Base-by-base conservation (phyloP, 2,113 vertebrate genomes). In the Polyodon spathula region DNA sequence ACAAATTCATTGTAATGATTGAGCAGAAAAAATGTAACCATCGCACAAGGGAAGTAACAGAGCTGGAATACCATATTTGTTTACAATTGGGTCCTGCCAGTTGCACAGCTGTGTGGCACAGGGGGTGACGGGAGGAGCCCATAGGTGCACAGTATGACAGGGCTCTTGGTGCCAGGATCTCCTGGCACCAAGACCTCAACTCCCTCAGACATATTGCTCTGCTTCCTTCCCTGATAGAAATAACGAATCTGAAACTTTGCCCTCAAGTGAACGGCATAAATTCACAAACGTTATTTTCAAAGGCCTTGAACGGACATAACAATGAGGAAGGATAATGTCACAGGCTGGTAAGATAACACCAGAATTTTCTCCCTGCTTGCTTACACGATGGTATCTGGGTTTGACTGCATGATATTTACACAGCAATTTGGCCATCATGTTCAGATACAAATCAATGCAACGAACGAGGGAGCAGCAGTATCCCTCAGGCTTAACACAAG, bases 351-450 rank as follows among this genome's bases (percentile, higher is more conserved):
- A 51, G 39, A 44, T 48, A 63, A 52, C 14, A 53, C 46, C 46
- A n/a, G n/a, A n/a, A n/a, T 42, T 59, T 56, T 42, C 46, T 48
- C 65, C 60, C 56, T 42, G 16, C 52, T 57, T 37, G 17, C 55
- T 42, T 66, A 63, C 56, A 62, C 60, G 55, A 72, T 68, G 57
- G 50, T 66, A 68, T 71, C 72, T 63, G 60, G 62, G 67, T 58
- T 44, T 67, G 63, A 54, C 60, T 53, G 58, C 15, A 62, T 65
- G 64, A 59, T 44, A 65, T 69, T 71, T 66, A 63, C 61, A 66
- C 61, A 61, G 65, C 57, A 59, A 65, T 72, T 52, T 38, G 54
- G 43, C 54, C 54, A n/a, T 43, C 2, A 12, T 8, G 46, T 37
- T 52, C 50, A 61, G 63, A 74, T 63, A 72, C 37, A 17, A 60